phyloP scores from a whole-genome alignment of 2,113 vertebrate species.

The Talpa occidentalis region DNA sequence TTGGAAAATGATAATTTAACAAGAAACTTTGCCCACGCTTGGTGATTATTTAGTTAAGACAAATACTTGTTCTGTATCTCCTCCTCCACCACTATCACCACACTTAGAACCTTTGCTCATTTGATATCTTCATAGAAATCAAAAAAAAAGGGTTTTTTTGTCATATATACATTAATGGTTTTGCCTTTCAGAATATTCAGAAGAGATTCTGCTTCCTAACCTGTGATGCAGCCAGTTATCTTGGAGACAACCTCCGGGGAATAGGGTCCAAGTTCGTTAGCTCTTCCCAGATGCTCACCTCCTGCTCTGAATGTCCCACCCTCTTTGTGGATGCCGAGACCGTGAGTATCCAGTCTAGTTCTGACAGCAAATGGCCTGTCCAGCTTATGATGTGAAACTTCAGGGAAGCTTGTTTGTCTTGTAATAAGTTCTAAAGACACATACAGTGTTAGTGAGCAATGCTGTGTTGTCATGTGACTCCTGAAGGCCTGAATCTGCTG shows the following conservation, averaged over 20 bases:
- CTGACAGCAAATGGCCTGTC: not conserved
- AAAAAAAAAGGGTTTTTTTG: not conserved
- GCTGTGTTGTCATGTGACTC: not conserved
- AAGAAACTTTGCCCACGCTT: not conserved
- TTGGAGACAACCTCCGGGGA: constrained; percentile 95
- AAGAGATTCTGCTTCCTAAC: constrained; percentile 98
- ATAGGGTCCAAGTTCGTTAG: constrained; percentile 97
- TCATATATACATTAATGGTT: not conserved
- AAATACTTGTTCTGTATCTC: not conserved
- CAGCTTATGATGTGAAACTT: too few species aligned
- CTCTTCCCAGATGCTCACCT: constrained; percentile 97
- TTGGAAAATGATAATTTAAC: constrained; percentile 22
- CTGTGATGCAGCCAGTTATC: constrained; percentile 94
- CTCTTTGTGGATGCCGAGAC: constrained; percentile 98
- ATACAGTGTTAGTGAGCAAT: not conserved
- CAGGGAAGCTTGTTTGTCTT: too few species aligned
- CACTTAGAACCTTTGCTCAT: not conserved
- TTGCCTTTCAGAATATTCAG: constrained; percentile 94
- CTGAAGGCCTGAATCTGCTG: not conserved
- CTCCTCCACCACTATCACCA: not conserved
- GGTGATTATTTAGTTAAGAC: not conserved
- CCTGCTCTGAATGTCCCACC: constrained; percentile 97
- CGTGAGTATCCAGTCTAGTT: constrained; percentile 86
- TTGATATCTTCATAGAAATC: not conserved
- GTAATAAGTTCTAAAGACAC: not conserved